Evolutionary conservation across 2,113 vertebrate genomes (phyloP), one percentile per base, ranked within the genome.

Genomic region (Festucalex cinctus): DNA sequence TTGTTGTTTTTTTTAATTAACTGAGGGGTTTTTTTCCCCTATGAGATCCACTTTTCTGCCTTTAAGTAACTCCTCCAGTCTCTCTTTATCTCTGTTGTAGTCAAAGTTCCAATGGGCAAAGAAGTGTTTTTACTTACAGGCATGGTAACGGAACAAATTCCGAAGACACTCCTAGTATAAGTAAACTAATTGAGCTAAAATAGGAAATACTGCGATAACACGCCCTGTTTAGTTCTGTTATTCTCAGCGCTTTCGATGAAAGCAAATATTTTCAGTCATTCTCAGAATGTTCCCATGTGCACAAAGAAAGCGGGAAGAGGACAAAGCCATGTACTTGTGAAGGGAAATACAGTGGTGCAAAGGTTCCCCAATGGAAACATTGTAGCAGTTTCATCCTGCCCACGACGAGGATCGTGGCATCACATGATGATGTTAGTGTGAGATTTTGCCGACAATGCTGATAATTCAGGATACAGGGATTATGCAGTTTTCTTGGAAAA

Each of bases 271-370:
- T 26, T 54, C 51, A 12, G 22, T 12, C n/a, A 10, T 53, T n/a
- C 9, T 49, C 57, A 69, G 54, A 37, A 68, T 13, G 62, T 63
- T 77, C 54, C 12, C 12, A 19, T 22, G 48, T 54, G n/a, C 51
- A 54, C 4, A 54, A 54, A 53, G 49, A 12, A 53, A 54, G 22
- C 51, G 26, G 51, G 51, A 54, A 54, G 51, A 12, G 51, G 12
- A 54, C 51, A 54, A 12, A 54, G 48, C 20, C 20, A 2, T 22
- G 22, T 51, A 22, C 20, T 51, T 51, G n/a, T 51, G 20, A 26
- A 54, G 51, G 51, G 51, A 54, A 54, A 22, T 54, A 10, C 12
- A 54, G 10, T 54, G 51, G 5, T 26, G 51, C 22, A 26, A 13
- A 54, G 19, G 51, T 54, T 54, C 51, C 24, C 26, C 22, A 24